These are phyloP conservation scores for Ectemnius continuus DNA, from an alignment of 2,888 invertebrate species.

Conservation along the genomic window DNA sequence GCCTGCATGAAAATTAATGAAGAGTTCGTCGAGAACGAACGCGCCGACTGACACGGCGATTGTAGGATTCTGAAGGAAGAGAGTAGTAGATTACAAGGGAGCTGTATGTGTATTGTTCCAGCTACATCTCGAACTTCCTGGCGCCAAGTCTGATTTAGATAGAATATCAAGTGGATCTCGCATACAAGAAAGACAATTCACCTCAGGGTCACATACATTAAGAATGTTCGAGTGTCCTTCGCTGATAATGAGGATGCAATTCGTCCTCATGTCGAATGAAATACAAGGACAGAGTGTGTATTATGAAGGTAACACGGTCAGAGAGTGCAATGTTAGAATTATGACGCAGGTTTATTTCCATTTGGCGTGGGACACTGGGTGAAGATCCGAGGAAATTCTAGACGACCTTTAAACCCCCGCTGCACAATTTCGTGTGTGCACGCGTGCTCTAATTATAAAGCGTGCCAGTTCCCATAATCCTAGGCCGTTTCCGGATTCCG, in stretches of 20 bases:
- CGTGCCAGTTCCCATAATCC: conserved; percentile 40
- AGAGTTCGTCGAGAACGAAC: conserved; percentile 8
- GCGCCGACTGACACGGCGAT: too few relatives aligned
- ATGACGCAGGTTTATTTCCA: conserved; percentile 21
- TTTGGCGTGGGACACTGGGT: conserved; percentile 39
- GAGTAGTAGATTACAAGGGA: too few relatives aligned
- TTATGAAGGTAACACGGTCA: background rate
- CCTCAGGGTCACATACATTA: too few relatives aligned
- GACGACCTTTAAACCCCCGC: conserved; percentile 25
- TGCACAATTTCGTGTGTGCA: conserved; percentile 31
- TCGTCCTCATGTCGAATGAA: background rate
- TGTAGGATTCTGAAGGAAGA: too few relatives aligned
- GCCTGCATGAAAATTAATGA: conserved; percentile 59
- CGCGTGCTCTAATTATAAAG: conserved; percentile 55
- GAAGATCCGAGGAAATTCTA: conserved; percentile 37
- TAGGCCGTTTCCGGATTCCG: conserved; percentile 46
- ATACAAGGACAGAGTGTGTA: background rate
- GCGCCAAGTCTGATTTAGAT: too few relatives aligned
- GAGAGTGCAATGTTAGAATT: background rate
- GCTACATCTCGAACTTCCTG: too few relatives aligned
- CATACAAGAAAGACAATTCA: too few relatives aligned
- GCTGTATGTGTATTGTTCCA: too few relatives aligned
- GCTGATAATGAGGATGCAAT: too few relatives aligned
- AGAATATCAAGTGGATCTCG: too few relatives aligned
- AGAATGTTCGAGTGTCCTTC: too few relatives aligned